Evolutionary conservation across 2,888 invertebrate genomes (phyloP).

Genomic region (Bombylius major): DNA sequence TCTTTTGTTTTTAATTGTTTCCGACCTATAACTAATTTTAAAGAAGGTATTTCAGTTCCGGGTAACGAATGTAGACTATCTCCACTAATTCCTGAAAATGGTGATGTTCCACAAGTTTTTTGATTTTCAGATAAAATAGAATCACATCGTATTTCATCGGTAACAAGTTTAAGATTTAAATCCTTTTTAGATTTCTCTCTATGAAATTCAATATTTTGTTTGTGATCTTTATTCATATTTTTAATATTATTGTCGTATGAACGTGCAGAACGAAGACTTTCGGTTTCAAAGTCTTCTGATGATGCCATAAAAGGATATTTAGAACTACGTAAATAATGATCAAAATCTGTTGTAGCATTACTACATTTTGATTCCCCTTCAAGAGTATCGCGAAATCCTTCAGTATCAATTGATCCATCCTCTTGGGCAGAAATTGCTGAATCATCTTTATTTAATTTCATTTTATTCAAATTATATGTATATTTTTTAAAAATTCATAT

Average conservation of each 20-base stretch:
- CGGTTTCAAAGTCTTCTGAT: slow-evolving; percentile 16
- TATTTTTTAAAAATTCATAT: neutral
- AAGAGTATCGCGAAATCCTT: slow-evolving; percentile 10
- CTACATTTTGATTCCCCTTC: neutral
- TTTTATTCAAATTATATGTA: neutral
- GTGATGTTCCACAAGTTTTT: slow-evolving; percentile 14
- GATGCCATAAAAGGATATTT: slow-evolving; percentile 10
- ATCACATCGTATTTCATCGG: neutral
- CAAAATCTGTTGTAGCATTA: neutral
- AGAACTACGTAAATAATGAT: neutral
- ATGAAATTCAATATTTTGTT: neutral
- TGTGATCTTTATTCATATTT: neutral
- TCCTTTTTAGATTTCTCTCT: slow-evolving; percentile 7
- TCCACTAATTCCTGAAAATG: slow-evolving; percentile 11
- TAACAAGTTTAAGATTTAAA: slow-evolving; percentile 10
- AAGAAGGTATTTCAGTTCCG: slow-evolving; percentile 21
- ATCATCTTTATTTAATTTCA: slow-evolving; percentile 6
- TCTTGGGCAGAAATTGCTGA: slow-evolving; percentile 13
- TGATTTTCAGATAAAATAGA: slow-evolving; percentile 3
- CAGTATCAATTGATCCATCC: slow-evolving; percentile 14
- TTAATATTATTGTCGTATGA: neutral
- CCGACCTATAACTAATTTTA: slow-evolving; percentile 41
- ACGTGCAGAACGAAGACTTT: slow-evolving; percentile 2
- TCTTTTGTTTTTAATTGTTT: slow-evolving; percentile 42
- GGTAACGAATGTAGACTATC: slow-evolving; percentile 6